Base-by-base conservation (phyloP, 2,888 invertebrate genomes). In the Dryomyza anilis region DNA sequence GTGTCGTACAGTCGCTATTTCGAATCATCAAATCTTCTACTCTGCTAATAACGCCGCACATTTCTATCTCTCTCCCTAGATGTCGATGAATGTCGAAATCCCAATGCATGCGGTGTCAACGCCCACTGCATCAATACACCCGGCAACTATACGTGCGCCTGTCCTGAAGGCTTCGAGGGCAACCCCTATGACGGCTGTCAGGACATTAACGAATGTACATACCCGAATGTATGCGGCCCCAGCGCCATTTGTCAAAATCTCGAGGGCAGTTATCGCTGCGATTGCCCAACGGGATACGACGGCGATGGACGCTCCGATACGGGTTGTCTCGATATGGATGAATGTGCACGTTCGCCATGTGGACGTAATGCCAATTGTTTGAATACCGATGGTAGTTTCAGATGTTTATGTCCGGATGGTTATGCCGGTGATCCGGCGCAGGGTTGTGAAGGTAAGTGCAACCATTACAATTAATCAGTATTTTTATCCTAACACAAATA, bases 61-160 rank as follows among this genome's bases (percentile, higher is more conserved):
- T 39, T 65, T 71, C 71, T 62, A 52, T 81, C 10, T 7, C 8
- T 12, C 25, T 29, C n/a, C 83, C 69, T 84, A 89, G 96, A 96
- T 85, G 89, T 96, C 72, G 89, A 96, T 81, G 96, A 96, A 86
- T 96, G 96, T 85, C 85, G 86, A 76, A 87, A 90, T 80, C 90
- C 92, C 56, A 89, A 89, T 74, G 89, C 91, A 70, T 96, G 96
- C 79, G 95, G 95, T 67, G 85, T 86, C 63, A 91, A 93, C 78
- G 90, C 95, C 46, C 79, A 90, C 61, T 96, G 96, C 82, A 88
- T 89, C 70, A 96, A 96, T 82, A 87, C 87, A 67, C 90, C 90
- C 63, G 96, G 96, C 79, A 95, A 95, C 84, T 94, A 92, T 81
- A 92, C 93, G 12, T 96, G 96, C 83, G 83, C 87, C 60, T 96